Percentiles rank a stretch among this genome's conserved stretches.
phyloP scores from a whole-genome alignment of 2,797 vertebrate genomes.

The Staurois parvus region DNA sequence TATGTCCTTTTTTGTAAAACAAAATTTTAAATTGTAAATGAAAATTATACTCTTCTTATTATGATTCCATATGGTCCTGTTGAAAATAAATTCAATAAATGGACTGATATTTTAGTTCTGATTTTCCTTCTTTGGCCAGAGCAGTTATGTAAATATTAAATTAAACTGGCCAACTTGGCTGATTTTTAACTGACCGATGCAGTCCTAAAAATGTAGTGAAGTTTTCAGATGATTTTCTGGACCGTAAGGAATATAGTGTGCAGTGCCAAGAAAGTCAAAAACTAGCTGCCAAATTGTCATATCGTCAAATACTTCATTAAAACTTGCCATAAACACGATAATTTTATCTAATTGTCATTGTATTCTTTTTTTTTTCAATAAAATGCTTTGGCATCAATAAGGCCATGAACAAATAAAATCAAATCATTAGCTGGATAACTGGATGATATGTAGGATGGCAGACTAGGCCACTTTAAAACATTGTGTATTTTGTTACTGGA shows the following conservation, averaged over 20 bases:
- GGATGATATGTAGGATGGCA: neutral
- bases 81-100: too few relatives aligned
- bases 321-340: slow-evolving; percentile 21
- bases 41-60: too few relatives aligned
- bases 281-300: slow-evolving; percentile 4
- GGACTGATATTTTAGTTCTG: neutral
- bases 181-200: slow-evolving; percentile 21
- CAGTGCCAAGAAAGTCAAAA: slow-evolving; percentile 22
- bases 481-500: neutral
- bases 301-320: slow-evolving; percentile 36
- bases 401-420: neutral
- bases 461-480: neutral
- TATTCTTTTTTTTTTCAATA: slow-evolving; percentile 2
- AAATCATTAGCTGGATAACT: neutral
- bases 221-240: slow-evolving; percentile 35
- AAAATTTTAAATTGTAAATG: too few relatives aligned
- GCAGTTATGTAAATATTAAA: slow-evolving; percentile 2
- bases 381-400: neutral
- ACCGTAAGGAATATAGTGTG: neutral
- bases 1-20: too few relatives aligned
- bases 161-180: slow-evolving; percentile 24
- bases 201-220: slow-evolving; percentile 20
- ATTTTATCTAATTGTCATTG: slow-evolving; percentile 37
- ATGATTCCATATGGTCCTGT: too few relatives aligned
- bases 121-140: neutral